Evolutionary conservation across 1,140 invertebrate genomes (phyloP), one percentile per base, ranked within the genome.

Genomic region (Dendroctonus ponderosae): DNA sequence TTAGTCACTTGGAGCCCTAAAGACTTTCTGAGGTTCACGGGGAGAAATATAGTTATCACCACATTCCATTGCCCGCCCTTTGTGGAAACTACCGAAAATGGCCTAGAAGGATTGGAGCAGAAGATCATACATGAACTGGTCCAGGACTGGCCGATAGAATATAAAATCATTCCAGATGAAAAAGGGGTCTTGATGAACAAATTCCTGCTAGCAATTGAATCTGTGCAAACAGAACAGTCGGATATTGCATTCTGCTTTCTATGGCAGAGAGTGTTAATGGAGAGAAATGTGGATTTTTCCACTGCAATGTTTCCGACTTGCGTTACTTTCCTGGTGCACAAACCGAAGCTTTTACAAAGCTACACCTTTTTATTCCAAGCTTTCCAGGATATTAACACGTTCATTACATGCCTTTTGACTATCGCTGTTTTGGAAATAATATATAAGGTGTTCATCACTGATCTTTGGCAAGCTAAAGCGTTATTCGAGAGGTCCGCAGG

Each of bases 11-110:
- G 65, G 65, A 50, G 53, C 40, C 65, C 65, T 6, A 44, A 46
- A 14, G 9, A 66, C n/a, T 66, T 60, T 52, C 14, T 60, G 8
- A 3, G 38, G 6, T 52, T 14, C 38, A 60, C 65, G 6, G 65
- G 65, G 40, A 59, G 56, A 52, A 42, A 37, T 3, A 60, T 66
- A 11, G 44, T 59, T 6, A 42, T 52, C 6, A 46, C 39, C 12
- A 66, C 43, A 14, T 66, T 66, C 37, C 15, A 66, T 37, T 66
- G 65, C 39, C 65, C 65, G 11, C 65, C 65, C 5, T 66, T 66
- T 60, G 58, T 66, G 8, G 65, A 66, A 53, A 38, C 52, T 7
- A 2, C 38, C 11, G 44, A 65, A n/a, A 41, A 51, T 15, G 14
- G 7, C 8, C 48, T 37, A 5, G 52, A 40, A 56, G 64, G 64